These are phyloP conservation scores for Ridgeia piscesae DNA, from an alignment of 1,140 invertebrate species.

Conservation along the genomic window DNA sequence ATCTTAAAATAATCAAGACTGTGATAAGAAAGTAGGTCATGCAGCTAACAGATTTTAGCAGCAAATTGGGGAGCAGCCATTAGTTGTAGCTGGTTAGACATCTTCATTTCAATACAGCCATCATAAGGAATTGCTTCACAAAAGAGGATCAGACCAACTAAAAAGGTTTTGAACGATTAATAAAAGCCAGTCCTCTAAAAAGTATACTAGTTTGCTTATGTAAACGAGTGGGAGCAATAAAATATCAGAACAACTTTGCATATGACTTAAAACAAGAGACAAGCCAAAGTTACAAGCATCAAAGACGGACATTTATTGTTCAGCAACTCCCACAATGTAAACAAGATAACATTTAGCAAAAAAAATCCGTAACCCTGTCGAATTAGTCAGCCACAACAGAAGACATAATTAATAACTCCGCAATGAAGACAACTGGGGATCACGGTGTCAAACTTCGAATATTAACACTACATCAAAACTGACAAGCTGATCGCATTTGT, in stretches of 20 bases:
- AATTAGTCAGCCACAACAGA: neutral
- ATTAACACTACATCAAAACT: neutral
- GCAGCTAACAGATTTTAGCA: neutral
- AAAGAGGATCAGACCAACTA: neutral
- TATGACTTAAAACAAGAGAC: too few relatives aligned
- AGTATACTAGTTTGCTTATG: neutral
- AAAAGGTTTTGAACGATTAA: neutral
- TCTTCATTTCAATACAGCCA: neutral
- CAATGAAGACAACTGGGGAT: neutral
- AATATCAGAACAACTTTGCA: too few relatives aligned
- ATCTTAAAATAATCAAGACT: neutral
- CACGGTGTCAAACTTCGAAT: neutral
- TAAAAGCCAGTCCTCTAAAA: neutral
- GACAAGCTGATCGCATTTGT: neutral
- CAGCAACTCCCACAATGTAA: neutral
- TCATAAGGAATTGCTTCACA: neutral
- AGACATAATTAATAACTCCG: neutral
- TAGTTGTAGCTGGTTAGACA: neutral
- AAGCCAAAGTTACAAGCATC: too few relatives aligned
- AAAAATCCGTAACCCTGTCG: neutral
- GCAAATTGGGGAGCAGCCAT: neutral
- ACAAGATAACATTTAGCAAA: neutral
- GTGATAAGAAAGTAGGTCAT: neutral
- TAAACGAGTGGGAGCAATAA: neutral
- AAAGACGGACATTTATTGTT: neutral